Conservation (phyloP, 2,888 invertebrate species). For the Crocallis elinguaria region DNA sequence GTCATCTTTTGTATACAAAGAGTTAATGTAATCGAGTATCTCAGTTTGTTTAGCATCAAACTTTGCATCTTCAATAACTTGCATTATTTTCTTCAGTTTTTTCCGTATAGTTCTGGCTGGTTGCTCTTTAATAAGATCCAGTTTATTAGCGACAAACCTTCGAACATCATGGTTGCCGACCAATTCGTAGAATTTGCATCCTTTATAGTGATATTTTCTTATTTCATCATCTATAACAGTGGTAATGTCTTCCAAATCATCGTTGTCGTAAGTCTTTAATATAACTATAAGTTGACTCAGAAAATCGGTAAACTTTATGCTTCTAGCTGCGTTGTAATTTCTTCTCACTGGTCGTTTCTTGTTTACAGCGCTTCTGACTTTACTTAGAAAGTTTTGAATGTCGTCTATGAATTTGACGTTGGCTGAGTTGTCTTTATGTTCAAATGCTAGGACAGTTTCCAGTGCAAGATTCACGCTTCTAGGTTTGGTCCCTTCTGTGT, state of each 20-base stretch:
- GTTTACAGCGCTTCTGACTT: constrained; percentile 39
- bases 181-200: constrained; percentile 51
- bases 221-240: constrained; percentile 48
- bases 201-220: constrained; percentile 48
- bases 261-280: constrained; percentile 48
- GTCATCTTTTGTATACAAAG: constrained; percentile 46
- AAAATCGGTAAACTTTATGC: constrained; percentile 53
- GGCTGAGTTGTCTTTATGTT: constrained; percentile 41
- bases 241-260: constrained; percentile 49
- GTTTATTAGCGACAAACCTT: constrained; percentile 38
- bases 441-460: constrained; percentile 62
- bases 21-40: constrained; percentile 50
- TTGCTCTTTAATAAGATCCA: constrained; percentile 39
- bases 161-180: constrained; percentile 40
- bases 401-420: constrained; percentile 52
- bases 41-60: constrained; percentile 25
- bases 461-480: constrained; percentile 58
- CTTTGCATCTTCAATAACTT: constrained; percentile 31
- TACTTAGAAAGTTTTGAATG: constrained; percentile 47
- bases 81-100: constrained; percentile 33
- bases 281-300: constrained; percentile 40
- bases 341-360: constrained; percentile 12
- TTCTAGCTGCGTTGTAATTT: not conserved
- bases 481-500: constrained; percentile 31
- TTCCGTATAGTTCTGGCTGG: constrained; percentile 38